Base-by-base conservation (phyloP, 2,113 vertebrate species). In the Acinonyx jubatus region DNA sequence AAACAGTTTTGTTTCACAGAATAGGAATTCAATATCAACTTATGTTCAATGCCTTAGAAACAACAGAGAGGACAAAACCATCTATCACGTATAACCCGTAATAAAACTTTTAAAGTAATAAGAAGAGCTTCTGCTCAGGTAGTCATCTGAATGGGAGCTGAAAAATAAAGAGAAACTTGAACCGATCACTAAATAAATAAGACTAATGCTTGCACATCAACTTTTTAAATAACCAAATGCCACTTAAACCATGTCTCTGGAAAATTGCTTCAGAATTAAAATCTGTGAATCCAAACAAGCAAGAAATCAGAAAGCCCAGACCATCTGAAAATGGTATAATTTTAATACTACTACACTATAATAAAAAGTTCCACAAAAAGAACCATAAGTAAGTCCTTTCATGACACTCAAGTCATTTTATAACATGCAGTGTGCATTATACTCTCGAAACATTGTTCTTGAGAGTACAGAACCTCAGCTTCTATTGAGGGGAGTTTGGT, bases 11-110 rank as follows among this genome's bases (percentile, higher is more conserved):
- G 76, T 97, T 97, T 97, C 91, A 95, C 88, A 63, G 73, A 21
- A 38, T 91, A 95, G 82, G 65, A 63, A 89, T 97, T 89, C 79
- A 48, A 48, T 96, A 90, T 94, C 79, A 97, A 83, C 93, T 93
- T 93, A 97, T 97, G 84, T 96, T 97, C 97, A 91, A 79, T 94
- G 55, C 57, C 61, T 98, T 92, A 89, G 38, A 98, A 98, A 96
- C 55, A 97, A 94, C 1, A 74, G 57, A 36, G 68, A 96, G 63
- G 36, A 76, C 48, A 98, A 97, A 98, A 69, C 1, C 52, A 66
- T 93, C 19, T 16, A 97, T 91, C 66, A 95, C 68, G 93, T 96
- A 63, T 13, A 63, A 94, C 25, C 66, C 55, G 86, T 16, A 93
- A 81, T 36, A 93, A 66, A 95, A 96, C 52, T 88, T 96, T 31